phyloP scores from a whole-genome alignment of 2,113 vertebrate species.

The Anser brachyrhynchus region DNA sequence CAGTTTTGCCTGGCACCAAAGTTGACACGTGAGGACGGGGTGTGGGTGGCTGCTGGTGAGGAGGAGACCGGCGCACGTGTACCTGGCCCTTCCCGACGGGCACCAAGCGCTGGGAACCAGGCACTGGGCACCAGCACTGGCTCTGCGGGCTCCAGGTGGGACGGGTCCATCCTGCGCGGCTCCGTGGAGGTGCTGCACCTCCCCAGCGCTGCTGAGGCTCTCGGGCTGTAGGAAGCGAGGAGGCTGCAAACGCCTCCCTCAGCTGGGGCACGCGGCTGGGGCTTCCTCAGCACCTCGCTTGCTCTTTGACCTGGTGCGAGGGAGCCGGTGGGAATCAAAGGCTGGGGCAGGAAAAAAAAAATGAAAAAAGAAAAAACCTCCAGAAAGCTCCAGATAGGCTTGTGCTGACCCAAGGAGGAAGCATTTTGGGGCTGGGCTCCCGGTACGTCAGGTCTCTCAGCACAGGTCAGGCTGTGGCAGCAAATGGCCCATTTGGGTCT shows the following conservation, averaged over 20 bases:
- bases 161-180: background rate
- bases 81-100: background rate
- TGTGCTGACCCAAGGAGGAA: background rate
- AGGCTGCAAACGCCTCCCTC: background rate
- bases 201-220: too few species aligned
- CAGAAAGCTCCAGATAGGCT: background rate
- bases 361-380: too few species aligned
- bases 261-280: too few species aligned
- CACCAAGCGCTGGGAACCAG: too few species aligned
- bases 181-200: background rate
- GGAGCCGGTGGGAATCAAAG: too few species aligned
- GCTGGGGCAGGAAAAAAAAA: background rate
- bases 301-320: background rate
- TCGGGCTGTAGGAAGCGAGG: background rate
- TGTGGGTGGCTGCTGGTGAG: background rate
- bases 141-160: background rate
- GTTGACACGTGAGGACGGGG: background rate
- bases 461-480: accelerated
- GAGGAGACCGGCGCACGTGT: too few species aligned
- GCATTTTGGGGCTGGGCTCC: accelerated
- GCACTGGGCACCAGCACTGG: too few species aligned
- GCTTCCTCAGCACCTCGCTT: background rate
- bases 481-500: background rate
- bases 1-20: background rate
- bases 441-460: accelerated